Percentiles rank a stretch among this genome's conserved stretches.
These are phyloP conservation scores for Carollia perspicillata DNA, from an alignment of 2,113 vertebrate species.

Conservation along the genomic window DNA sequence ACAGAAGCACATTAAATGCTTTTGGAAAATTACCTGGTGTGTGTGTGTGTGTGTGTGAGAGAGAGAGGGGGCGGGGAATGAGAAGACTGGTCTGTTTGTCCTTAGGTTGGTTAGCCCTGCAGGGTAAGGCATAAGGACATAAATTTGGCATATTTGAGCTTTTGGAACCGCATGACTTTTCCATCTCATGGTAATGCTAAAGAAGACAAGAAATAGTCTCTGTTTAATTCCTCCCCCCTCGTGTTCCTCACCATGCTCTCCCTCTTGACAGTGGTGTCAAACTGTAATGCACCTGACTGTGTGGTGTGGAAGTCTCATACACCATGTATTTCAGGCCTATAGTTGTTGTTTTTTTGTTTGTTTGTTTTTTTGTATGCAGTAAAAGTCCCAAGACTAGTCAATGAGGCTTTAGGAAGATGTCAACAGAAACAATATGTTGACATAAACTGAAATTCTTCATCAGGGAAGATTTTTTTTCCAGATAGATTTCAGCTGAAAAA, in stretches of 20 bases:
- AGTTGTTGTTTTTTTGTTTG: neutral
- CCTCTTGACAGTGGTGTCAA: neutral
- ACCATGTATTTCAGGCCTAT: neutral
- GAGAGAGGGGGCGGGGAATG: too few relatives aligned
- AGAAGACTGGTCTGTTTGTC: neutral
- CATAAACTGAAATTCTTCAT: slow-evolving; percentile 37
- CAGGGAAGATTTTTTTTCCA: slow-evolving; percentile 48
- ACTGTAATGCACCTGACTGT: neutral
- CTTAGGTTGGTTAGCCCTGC: neutral
- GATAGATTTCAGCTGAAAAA: neutral
- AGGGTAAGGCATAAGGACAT: neutral
- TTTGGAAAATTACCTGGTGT: neutral
- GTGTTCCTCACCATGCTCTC: neutral
- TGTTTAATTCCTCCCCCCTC: neutral
- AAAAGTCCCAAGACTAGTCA: slow-evolving; percentile 52
- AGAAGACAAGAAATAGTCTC: neutral
- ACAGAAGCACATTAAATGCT: neutral
- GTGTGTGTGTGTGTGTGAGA: neutral
- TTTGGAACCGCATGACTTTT: neutral
- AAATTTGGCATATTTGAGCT: neutral
- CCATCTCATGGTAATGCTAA: neutral
- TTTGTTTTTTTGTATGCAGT: neutral
- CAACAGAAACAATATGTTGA: slow-evolving; percentile 57
- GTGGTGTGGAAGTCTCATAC: neutral
- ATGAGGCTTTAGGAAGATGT: slow-evolving; percentile 52